A percentile compares a stretch with the other conserved stretches of the same genome.
Evolutionary conservation across 2,888 invertebrate species (phyloP).

Genomic region (Perdita meconis): DNA sequence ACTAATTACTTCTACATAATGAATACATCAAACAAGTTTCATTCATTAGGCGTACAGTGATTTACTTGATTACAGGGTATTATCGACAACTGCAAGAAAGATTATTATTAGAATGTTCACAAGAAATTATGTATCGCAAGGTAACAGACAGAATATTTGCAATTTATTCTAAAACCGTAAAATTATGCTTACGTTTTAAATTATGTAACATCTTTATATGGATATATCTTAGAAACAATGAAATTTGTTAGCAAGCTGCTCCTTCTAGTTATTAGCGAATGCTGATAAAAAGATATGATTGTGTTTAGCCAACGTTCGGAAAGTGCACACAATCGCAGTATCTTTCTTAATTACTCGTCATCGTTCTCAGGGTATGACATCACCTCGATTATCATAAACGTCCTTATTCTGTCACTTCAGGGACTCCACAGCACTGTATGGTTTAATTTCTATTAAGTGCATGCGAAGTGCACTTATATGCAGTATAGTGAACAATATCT

Average conservation of each 20-base stretch:
- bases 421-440: neutral
- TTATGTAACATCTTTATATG: neutral
- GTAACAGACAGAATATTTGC: neutral
- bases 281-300: neutral
- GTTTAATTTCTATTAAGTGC: no score
- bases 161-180: neutral
- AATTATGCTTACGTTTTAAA: neutral
- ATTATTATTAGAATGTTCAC: neutral
- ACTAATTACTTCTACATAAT: slow-evolving; percentile 22
- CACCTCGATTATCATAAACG: slow-evolving; percentile 71
- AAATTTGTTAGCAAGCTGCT: no score
- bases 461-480: no score
- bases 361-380: slow-evolving; percentile 69
- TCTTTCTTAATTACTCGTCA: slow-evolving; percentile 20
- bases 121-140: neutral
- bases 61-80: slow-evolving; percentile 20
- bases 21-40: slow-evolving; percentile 20
- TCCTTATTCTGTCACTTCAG: slow-evolving; percentile 41
- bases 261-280: neutral
- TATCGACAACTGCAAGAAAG: neutral
- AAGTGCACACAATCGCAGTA: slow-evolving; percentile 9
- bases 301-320: neutral
- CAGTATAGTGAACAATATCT: no score
- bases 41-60: slow-evolving; percentile 16
- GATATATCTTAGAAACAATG: neutral